Conservation (phyloP, 2,797 vertebrate genomes). For the Enteromius argenteus region DNA sequence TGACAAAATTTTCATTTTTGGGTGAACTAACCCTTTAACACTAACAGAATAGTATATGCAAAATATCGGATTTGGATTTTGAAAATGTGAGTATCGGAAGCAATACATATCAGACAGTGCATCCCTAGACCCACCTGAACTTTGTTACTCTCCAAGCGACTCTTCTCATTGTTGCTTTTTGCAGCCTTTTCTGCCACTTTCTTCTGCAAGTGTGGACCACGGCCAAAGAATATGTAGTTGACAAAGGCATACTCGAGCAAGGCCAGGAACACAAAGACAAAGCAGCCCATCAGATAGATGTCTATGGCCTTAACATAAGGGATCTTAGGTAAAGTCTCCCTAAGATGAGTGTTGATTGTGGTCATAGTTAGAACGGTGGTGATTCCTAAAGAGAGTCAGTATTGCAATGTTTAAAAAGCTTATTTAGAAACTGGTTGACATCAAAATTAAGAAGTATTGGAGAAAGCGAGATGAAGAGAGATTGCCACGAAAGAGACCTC, state of each 20-base stretch:
- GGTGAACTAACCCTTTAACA: too few species aligned
- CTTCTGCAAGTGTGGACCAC: slow-evolving; percentile 90
- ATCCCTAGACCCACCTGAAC: slow-evolving; percentile 80
- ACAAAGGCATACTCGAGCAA: slow-evolving; percentile 93
- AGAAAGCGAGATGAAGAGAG: not conserved
- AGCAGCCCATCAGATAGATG: slow-evolving; percentile 93
- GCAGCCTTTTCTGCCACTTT: slow-evolving; percentile 86
- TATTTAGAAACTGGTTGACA: not conserved
- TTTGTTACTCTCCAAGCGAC: slow-evolving; percentile 85
- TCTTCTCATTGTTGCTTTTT: slow-evolving; percentile 80
- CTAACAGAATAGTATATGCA: too few species aligned
- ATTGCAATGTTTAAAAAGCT: slow-evolving; percentile 6
- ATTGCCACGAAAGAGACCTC: not conserved
- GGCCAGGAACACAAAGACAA: slow-evolving; percentile 93
- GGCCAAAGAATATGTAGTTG: slow-evolving; percentile 95
- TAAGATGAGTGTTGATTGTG: slow-evolving; percentile 92
- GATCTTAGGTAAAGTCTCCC: slow-evolving; percentile 94
- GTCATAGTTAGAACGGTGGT: slow-evolving; percentile 96
- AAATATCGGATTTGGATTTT: too few species aligned
- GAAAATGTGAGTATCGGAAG: too few species aligned
- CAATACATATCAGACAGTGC: too few species aligned
- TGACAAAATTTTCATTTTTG: too few species aligned
- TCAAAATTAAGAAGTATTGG: not conserved
- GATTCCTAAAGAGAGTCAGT: slow-evolving; percentile 79
- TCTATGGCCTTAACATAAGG: slow-evolving; percentile 94